Evolutionary conservation across 1,140 invertebrate genomes (phyloP).

Genomic region (Diachasmimorpha longicaudata): DNA sequence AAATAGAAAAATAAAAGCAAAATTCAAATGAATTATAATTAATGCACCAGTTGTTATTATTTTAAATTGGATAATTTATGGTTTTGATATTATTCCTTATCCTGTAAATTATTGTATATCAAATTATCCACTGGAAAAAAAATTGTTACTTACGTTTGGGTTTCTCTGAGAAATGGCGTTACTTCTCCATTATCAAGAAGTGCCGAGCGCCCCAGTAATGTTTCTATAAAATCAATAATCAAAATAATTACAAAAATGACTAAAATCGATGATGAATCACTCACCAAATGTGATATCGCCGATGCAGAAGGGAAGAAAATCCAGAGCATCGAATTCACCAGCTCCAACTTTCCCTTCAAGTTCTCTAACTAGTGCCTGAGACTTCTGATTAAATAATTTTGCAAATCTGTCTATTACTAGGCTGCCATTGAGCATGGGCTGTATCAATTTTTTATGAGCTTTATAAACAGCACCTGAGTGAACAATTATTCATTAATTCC

Average conservation of each 20-base stretch:
- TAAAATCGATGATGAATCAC: not conserved
- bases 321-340: conserved; percentile 47
- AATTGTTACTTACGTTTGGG: not conserved
- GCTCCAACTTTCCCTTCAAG: conserved; percentile 31
- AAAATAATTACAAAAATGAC: not conserved
- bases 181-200: conserved; percentile 18
- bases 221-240: conserved; percentile 18
- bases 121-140: no score
- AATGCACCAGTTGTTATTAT: no score
- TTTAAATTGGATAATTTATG: no score
- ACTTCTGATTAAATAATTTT: not conserved
- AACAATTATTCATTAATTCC: not conserved
- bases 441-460: not conserved
- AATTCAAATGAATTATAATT: no score
- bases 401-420: not conserved
- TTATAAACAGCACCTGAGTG: not conserved
- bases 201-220: conserved; percentile 25
- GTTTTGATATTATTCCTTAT: no score
- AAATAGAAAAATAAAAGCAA: no score
- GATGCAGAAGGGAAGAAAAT: conserved; percentile 36
- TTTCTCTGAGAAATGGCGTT: conserved; percentile 25
- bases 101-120: no score
- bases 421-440: not conserved
- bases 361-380: conserved; percentile 1
- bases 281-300: conserved; percentile 47